A percentile compares a stretch with the other conserved stretches of the same genome.
These are phyloP conservation scores for Triplophysa tibetana DNA, from an alignment of 2,113 vertebrate genomes.

Conservation along the genomic window DNA sequence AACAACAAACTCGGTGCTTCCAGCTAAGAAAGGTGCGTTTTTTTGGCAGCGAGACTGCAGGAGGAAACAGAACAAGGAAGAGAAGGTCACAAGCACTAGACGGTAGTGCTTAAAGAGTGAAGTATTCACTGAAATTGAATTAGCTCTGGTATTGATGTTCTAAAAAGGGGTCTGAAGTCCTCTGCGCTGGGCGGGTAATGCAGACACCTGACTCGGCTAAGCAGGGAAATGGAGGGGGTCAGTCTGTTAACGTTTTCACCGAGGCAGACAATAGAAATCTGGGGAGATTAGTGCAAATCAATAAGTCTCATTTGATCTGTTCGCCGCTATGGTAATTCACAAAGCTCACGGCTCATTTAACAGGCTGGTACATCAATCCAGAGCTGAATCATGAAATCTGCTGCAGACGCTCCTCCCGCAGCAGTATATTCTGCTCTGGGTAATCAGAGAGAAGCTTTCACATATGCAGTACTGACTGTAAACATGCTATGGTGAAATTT, in stretches of 20 bases:
- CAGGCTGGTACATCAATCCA: slow-evolving; percentile 6
- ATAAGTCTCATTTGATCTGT: slow-evolving; percentile 18
- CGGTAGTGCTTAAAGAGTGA: not conserved
- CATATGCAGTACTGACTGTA: slow-evolving; percentile 56
- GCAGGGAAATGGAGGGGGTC: not conserved
- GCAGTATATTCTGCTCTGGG: not conserved
- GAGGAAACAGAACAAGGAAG: slow-evolving; percentile 8
- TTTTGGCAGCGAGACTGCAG: not conserved
- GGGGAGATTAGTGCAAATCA: slow-evolving; percentile 18
- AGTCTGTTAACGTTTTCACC: not conserved
- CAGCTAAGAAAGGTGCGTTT: slow-evolving; percentile 21
- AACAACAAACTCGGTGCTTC: slow-evolving; percentile 24
- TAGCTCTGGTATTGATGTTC: slow-evolving; percentile 4
- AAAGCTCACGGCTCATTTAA: slow-evolving; percentile 11
- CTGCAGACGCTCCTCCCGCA: not conserved
- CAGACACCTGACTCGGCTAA: not conserved
- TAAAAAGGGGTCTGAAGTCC: not conserved
- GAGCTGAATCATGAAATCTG: slow-evolving; percentile 17
- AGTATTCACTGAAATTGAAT: not conserved
- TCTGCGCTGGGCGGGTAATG: not conserved
- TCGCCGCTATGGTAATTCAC: slow-evolving; percentile 2
- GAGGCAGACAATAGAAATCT: slow-evolving; percentile 6
- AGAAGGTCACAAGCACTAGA: slow-evolving; percentile 9
- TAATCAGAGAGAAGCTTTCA: not conserved
- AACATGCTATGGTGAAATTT: slow-evolving; percentile 72